phyloP scores from a whole-genome alignment of 2,113 vertebrate species.

The Puntigrus tetrazona region DNA sequence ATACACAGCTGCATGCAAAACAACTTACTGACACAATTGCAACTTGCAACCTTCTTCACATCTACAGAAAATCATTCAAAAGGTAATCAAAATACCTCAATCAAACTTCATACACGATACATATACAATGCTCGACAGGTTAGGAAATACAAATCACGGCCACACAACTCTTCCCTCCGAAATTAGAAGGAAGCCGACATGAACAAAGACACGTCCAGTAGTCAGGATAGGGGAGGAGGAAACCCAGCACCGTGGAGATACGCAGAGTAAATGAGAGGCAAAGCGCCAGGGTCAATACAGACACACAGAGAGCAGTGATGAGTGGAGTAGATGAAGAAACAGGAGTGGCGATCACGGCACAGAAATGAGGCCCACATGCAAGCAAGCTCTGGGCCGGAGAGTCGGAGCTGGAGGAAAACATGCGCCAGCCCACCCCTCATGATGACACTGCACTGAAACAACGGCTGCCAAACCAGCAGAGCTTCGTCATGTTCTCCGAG shows the following conservation, averaged over 20 bases:
- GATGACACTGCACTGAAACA: constrained; percentile 37
- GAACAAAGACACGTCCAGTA: neutral
- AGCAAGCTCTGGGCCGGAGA: constrained; percentile 20
- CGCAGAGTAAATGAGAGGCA: constrained; percentile 34
- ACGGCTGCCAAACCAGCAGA: constrained; percentile 42
- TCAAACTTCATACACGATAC: constrained; percentile 12
- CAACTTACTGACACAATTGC: constrained; percentile 12
- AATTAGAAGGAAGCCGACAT: neutral
- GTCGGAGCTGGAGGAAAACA: constrained; percentile 35
- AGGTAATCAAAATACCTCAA: neutral
- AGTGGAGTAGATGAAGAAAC: constrained; percentile 17
- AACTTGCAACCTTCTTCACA: neutral
- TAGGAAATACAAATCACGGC: neutral
- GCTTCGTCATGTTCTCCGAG: neutral
- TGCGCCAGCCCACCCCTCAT: constrained; percentile 37
- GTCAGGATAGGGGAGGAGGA: constrained; percentile 4
- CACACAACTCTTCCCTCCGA: neutral
- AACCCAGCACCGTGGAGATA: constrained; percentile 26
- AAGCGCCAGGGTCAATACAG: constrained; percentile 19
- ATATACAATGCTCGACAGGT: neutral
- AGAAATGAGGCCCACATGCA: constrained; percentile 27
- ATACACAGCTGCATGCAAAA: constrained; percentile 65
- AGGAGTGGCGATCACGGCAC: neutral
- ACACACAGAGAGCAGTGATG: constrained; percentile 24
- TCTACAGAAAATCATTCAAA: neutral